Percentiles rank a stretch among this genome's conserved stretches.
Conservation (phyloP, 2,888 invertebrate species). For the Elmis aenea region DNA sequence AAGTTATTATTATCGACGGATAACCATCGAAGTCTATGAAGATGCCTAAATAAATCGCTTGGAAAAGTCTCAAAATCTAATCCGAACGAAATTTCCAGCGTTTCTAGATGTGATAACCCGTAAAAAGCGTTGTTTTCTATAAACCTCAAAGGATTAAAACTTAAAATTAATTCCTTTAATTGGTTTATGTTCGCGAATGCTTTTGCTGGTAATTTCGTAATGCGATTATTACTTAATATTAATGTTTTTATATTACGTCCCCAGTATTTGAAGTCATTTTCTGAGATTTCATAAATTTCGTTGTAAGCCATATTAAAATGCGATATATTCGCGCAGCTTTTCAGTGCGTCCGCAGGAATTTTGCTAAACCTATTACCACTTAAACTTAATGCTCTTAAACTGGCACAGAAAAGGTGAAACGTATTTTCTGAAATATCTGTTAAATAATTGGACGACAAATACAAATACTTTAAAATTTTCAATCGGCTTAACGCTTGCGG, state of each 20-base stretch:
- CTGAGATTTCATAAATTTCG: slow-evolving; percentile 70
- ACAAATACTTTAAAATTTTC: slow-evolving; percentile 70
- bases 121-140: slow-evolving; percentile 77
- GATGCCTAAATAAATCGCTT: slow-evolving; percentile 67
- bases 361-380: slow-evolving; percentile 74
- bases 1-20: slow-evolving; percentile 86
- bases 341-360: slow-evolving; percentile 65
- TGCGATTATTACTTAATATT: slow-evolving; percentile 77
- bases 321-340: slow-evolving; percentile 69
- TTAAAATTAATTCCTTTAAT: slow-evolving; percentile 82
- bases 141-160: slow-evolving; percentile 83
- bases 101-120: slow-evolving; percentile 71
- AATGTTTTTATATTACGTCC: slow-evolving; percentile 74
- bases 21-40: slow-evolving; percentile 73
- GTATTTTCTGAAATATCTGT: slow-evolving; percentile 60
- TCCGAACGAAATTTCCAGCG: slow-evolving; percentile 81
- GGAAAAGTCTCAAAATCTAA: slow-evolving; percentile 76
- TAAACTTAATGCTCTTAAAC: slow-evolving; percentile 71
- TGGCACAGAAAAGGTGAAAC: slow-evolving; percentile 52
- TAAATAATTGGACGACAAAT: slow-evolving; percentile 75
- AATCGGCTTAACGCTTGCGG: slow-evolving; percentile 67
- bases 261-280: slow-evolving; percentile 75
- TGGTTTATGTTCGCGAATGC: slow-evolving; percentile 69
- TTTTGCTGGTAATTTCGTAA: slow-evolving; percentile 65
- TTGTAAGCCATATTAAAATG: slow-evolving; percentile 88